Base-by-base conservation (phyloP, 2,888 invertebrate species). In the Eupithecia abbreviata region DNA sequence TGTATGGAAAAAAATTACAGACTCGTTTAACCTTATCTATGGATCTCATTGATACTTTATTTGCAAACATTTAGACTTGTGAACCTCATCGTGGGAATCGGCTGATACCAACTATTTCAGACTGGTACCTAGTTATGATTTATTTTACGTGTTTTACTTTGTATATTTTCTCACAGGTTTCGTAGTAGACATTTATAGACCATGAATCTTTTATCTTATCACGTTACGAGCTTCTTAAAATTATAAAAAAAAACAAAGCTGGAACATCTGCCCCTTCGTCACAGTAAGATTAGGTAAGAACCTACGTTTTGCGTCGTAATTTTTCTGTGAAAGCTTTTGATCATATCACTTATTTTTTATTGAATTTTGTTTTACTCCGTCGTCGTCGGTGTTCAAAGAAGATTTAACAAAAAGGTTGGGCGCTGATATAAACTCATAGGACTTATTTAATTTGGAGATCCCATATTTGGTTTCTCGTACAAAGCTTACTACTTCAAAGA, bases 151-250 rank as follows among this genome's bases (percentile, higher is more conserved):
- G 6, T 55, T n/a, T 58, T 9, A 58, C 18, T 18, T 62, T 62
- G 10, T 30, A 12, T 58, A 30, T 30, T 71, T 42, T 30, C 66
- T 43, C 45, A 43, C 51, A 67, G 71, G 70, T 73, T 49, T n/a
- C 30, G 42, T 65, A 55, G 66, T 71, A 55, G 71, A 76, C 71
- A 67, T 77, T 73, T 47, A 76, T 76, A 58, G 70, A 58, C 65
- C 47, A 58, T 76, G 55, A 76, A 71, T 73, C 66, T 73, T 77
- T 55, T 58, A 10, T 43, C 42, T 72, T 18, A 76, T 76, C n/a
- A 72, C 65, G 71, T 66, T 42, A 47, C 45, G 55, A 58, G 45
- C 42, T 73, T 45, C 45, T 71, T 43, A 47, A 65, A 73, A 67
- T 41, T 18, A 67, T 30, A 71, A 75, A 75, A 71, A 71, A 58